Percentiles rank a stretch among this genome's conserved stretches.
These are phyloP conservation scores for Acipenser transmontanus DNA, from an alignment of 2,797 vertebrate genomes.

Conservation along the genomic window DNA sequence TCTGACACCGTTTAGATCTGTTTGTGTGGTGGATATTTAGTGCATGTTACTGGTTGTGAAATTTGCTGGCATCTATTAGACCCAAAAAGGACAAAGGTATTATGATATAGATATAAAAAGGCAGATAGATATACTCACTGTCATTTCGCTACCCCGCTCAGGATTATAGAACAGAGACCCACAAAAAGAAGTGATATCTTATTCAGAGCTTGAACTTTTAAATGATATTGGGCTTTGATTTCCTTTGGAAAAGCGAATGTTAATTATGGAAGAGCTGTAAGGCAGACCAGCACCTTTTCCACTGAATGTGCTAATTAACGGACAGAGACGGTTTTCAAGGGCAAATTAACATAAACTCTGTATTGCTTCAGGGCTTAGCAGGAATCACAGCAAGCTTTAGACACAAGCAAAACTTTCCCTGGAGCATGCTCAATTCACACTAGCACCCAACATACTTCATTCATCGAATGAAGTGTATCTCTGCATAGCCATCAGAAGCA, in stretches of 20 bases:
- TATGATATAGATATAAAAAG: not conserved
- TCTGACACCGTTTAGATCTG: no score
- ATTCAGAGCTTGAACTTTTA: constrained; percentile 20
- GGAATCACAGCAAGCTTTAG: constrained; percentile 3
- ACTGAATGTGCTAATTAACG: constrained; percentile 36
- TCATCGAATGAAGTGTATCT: not conserved
- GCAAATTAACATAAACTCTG: constrained; percentile 19
- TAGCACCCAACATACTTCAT: not conserved
- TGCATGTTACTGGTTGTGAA: no score
- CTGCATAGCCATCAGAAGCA: not conserved
- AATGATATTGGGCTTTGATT: constrained; percentile 1
- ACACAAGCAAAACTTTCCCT: constrained; percentile 1
- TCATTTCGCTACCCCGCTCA: no score
- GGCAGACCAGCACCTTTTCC: constrained; percentile 28
- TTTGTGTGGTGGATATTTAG: no score
- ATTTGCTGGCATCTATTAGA: no score
- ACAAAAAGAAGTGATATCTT: constrained; percentile 19
- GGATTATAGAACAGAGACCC: no score
- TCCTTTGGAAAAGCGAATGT: constrained; percentile 28
- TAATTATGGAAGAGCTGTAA: constrained; percentile 38
- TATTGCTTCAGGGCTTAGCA: not conserved
- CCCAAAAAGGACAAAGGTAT: no score
- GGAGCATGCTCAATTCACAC: constrained; percentile 1
- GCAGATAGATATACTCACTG: not conserved
- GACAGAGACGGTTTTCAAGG: constrained; percentile 31